Evolutionary conservation across 2,113 vertebrate species (phyloP), one percentile per base, ranked within the genome.

Genomic region (Cyprinodon variegatus): DNA sequence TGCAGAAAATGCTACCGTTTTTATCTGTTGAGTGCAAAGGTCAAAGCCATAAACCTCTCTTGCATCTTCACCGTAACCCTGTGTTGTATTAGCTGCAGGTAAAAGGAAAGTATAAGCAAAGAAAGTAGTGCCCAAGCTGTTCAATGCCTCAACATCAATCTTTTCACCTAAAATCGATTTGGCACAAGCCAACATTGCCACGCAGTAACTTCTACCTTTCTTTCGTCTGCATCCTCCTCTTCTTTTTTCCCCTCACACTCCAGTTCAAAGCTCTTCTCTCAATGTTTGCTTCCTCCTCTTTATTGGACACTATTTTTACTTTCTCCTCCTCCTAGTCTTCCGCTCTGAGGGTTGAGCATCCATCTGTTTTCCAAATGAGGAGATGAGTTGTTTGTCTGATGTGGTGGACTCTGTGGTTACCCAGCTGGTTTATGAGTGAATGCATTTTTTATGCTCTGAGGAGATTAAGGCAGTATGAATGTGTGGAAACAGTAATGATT

Each of bases 351-450:
- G 46, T 63, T 43, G 62, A 76, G 72, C 61, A 7, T 89, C 88
- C 83, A 84, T 90, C 88, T 89, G 90, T 87, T 91, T 85, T 84
- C 73, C 76, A 83, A 86, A 87, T 84, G 84, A 85, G 89, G 76
- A 74, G 77, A 90, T 77, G 86, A 74, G 61, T 63, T 71, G 84
- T 84, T 76, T 84, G 74, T 86, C 46, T 82, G 80, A 89, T 84
- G 87, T 83, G 86, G 76, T 87, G 70, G 72, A 76, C 68, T 59
- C 38, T 67, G 45, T 62, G 75, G 78, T 74, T 74, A 82, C 77
- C 83, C 11, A 36, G 61, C 76, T 83, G 80, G 79, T 88, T 85
- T 77, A 76, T 82, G 88, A 86, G 78, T 83, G 82, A 68, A 73
- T 1, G 70, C 68, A 81, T 72, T 29, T 83, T 65, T 40, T 76